These are phyloP conservation scores for Galeopterus variegatus DNA, from an alignment of 2,113 vertebrate genomes.

Conservation along the genomic window DNA sequence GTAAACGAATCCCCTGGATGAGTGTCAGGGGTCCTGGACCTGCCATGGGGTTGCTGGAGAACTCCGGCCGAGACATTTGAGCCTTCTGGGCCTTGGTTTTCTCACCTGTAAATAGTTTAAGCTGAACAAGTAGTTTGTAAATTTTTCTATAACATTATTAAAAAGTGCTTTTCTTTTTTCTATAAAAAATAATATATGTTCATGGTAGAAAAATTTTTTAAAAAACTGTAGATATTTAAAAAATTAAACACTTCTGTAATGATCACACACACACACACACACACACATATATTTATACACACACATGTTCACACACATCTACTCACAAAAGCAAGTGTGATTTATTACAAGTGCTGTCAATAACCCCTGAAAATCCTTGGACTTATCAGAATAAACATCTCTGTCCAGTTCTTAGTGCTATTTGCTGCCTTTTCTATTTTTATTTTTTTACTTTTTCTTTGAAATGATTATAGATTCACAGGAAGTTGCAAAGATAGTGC, in stretches of 20 bases:
- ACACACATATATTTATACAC: background rate
- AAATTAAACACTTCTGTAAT: background rate
- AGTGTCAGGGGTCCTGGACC: background rate
- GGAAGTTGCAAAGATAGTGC: background rate
- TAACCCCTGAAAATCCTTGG: background rate
- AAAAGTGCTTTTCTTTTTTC: background rate
- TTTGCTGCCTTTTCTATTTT: background rate
- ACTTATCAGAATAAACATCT: background rate
- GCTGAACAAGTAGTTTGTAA: background rate
- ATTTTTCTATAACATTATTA: background rate
- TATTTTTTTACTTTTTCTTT: background rate
- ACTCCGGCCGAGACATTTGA: background rate
- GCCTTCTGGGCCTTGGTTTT: background rate
- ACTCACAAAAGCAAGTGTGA: background rate
- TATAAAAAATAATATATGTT: background rate
- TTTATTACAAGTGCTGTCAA: background rate
- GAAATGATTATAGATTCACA: background rate
- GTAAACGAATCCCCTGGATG: too few relatives aligned
- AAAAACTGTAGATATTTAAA: background rate
- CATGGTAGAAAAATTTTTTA: background rate
- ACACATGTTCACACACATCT: background rate
- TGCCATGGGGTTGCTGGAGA: background rate
- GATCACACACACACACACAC: background rate
- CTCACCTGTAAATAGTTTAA: background rate
- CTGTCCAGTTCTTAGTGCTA: background rate